Conservation (phyloP, 2,888 invertebrate genomes). For the Buathra laborator region DNA sequence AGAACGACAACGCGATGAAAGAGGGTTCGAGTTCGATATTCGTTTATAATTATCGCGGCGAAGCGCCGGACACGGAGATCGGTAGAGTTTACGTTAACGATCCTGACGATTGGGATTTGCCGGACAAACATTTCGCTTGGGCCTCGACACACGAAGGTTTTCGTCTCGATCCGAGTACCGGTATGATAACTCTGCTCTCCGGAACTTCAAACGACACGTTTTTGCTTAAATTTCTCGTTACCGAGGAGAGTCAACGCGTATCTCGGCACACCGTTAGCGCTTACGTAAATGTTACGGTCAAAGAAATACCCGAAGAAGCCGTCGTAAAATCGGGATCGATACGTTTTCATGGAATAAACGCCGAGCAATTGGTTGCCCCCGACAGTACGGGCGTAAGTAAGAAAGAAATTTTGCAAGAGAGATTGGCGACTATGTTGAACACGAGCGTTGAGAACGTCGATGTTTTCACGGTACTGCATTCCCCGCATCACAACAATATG, state of each 20-base stretch:
- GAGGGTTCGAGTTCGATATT: slow-evolving; percentile 96
- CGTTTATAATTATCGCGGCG: slow-evolving; percentile 97
- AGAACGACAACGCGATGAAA: slow-evolving; percentile 96
- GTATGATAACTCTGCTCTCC: slow-evolving; percentile 95
- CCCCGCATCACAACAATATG: slow-evolving; percentile 87
- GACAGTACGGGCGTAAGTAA: slow-evolving; percentile 88
- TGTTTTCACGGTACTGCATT: slow-evolving; percentile 95
- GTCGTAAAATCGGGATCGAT: slow-evolving; percentile 97
- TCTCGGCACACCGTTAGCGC: slow-evolving; percentile 90
- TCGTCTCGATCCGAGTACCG: slow-evolving; percentile 90
- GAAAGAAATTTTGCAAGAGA: slow-evolving; percentile 89
- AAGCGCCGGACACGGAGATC: slow-evolving; percentile 92
- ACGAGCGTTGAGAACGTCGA: slow-evolving; percentile 94
- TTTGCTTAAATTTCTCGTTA: slow-evolving; percentile 90
- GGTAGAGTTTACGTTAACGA: slow-evolving; percentile 98
- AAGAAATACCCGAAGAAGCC: slow-evolving; percentile 95
- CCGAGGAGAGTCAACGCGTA: slow-evolving; percentile 88
- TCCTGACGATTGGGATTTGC: slow-evolving; percentile 98
- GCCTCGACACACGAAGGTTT: slow-evolving; percentile 89
- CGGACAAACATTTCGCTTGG: slow-evolving; percentile 95
- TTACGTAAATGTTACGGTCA: slow-evolving; percentile 94
- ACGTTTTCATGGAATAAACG: slow-evolving; percentile 92
- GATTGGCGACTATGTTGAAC: slow-evolving; percentile 91
- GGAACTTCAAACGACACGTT: slow-evolving; percentile 92
- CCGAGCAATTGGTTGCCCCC: slow-evolving; percentile 93